Evolutionary conservation across 2,888 invertebrate species (phyloP).

Genomic region (Macrosiphum euphorbiae): DNA sequence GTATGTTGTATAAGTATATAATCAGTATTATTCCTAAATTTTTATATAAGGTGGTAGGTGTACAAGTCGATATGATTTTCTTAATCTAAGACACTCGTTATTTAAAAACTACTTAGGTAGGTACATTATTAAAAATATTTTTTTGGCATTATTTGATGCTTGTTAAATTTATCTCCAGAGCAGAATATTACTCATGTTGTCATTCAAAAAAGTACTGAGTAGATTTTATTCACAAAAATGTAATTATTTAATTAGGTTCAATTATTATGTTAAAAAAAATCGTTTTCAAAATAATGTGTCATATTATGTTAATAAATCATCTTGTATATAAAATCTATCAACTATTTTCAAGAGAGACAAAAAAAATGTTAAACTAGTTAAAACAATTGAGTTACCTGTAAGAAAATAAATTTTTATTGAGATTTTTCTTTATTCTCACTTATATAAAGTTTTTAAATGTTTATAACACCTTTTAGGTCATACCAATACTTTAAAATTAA

Average conservation of each 20-base stretch:
- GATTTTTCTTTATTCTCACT: background rate
- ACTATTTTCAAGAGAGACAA: background rate
- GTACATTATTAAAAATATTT: no score
- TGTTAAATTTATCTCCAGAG: background rate
- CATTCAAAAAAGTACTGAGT: background rate
- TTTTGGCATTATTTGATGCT: background rate
- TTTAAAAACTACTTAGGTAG: background rate
- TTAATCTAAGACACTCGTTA: no score
- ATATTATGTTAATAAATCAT: background rate
- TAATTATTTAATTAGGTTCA: background rate
- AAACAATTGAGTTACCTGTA: background rate
- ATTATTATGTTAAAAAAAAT: background rate
- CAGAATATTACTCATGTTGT: background rate
- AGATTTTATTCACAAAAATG: background rate
- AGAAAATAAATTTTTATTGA: background rate
- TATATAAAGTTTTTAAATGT: background rate
- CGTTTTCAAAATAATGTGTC: background rate
- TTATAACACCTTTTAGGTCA: background rate
- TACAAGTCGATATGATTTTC: no score
- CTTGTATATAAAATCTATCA: background rate
- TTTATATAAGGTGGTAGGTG: no score
- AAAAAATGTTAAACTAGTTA: background rate
- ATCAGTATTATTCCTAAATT: no score
- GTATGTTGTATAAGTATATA: no score
- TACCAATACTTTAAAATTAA: background rate